Base-by-base conservation (phyloP, 2,888 invertebrate species). In the Caenorhabditis sp. region DNA sequence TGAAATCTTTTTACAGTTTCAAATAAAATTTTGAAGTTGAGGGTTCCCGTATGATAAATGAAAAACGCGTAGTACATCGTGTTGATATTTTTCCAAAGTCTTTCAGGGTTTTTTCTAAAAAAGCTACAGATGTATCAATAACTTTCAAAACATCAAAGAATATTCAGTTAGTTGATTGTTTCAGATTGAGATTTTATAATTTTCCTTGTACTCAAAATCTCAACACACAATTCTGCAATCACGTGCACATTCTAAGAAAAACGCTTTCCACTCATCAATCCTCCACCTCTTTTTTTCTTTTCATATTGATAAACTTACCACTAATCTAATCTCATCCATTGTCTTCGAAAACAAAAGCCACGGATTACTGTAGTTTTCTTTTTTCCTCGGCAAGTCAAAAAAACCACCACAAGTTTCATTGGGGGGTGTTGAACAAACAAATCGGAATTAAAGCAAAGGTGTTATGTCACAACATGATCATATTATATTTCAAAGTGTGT, bases 381-480 rank as follows among this genome's bases (percentile, higher is more conserved):
- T 43, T 43, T 14, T 43, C 17, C 43, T 2, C 10, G 3, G 17
- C 8, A 12, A 43, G 14, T 17, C 12, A 43, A 14, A 43, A 43
- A 43, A 43, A 43, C 31, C 31, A 31, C 31, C 31, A 7, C 31
- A n/a, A n/a, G 43, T 43, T 43, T 17, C 3, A 17, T 17, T 43
- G 43, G 43, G 36, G 43, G 43, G 43, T 43, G 43, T 43, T 43
- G 14, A 43, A 17, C 43, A 43, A 43, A 43, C 43, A 43, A 43
- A 43, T 66, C 70, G 70, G 70, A 59, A 36, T 66, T 26, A 57
- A 57, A 54, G 66, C 66, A 66, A 66, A 70, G 70, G 66, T 66
- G 70, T 70, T 70, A 59, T 59, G 59, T 63, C 36, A 66, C 62
- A 59, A 66, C 62, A 66, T 53, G 52, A 62, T 17, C 25, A 4